These are phyloP conservation scores for Lepidocolaptes lacrymiger DNA, from an alignment of 2,797 vertebrate species.

Conservation along the genomic window DNA sequence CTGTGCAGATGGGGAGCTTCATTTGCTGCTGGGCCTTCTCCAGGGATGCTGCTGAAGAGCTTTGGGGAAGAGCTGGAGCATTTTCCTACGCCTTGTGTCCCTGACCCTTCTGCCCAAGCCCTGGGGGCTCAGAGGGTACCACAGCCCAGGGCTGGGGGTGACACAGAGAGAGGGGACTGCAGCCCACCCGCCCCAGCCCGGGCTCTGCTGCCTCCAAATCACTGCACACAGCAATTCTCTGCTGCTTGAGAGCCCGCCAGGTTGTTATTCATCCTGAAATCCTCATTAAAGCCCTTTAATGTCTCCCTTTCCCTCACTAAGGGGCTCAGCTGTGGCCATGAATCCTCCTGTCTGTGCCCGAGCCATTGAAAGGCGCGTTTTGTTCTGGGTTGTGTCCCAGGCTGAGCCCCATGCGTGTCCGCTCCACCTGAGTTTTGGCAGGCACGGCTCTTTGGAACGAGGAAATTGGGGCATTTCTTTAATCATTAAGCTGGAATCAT, in stretches of 20 bases:
- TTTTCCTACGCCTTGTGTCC: fast-evolving
- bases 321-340: background rate
- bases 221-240: background rate
- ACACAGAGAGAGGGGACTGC: background rate
- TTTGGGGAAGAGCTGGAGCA: fast-evolving
- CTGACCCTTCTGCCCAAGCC: fast-evolving
- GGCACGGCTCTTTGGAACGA: background rate
- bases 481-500: background rate
- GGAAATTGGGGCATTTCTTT: conserved; percentile 31
- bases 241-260: background rate
- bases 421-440: conserved; percentile 21
- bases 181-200: background rate
- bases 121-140: fast-evolving
- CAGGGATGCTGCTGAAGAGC: background rate
- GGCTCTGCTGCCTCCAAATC: background rate
- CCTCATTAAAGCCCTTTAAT: background rate
- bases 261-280: background rate
- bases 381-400: background rate
- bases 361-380: background rate
- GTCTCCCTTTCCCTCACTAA: background rate
- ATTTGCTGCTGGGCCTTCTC: background rate
- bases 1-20: background rate
- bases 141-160: fast-evolving
- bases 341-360: background rate
- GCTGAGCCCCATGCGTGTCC: background rate